These are phyloP conservation scores for Clarias fuscus DNA, from an alignment of 2,797 vertebrate genomes.

Conservation along the genomic window DNA sequence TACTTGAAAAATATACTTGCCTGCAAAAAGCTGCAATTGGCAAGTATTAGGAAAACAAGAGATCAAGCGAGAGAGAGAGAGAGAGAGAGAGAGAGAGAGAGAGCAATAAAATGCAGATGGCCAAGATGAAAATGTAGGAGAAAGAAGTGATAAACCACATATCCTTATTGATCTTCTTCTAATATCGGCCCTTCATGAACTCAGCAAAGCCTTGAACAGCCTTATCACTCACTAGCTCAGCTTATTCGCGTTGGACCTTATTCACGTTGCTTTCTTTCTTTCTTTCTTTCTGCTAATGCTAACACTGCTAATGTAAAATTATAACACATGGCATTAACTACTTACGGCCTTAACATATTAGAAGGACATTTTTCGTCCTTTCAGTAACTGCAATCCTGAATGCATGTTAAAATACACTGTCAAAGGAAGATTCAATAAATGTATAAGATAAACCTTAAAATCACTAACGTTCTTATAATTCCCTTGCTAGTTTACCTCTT, in stretches of 20 bases:
- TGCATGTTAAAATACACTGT: background rate
- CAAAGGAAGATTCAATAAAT: background rate
- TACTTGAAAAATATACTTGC: background rate
- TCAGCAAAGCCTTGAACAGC: constrained; percentile 33
- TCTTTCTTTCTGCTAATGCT: background rate
- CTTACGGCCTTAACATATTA: background rate
- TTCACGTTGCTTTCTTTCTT: background rate
- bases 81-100: background rate
- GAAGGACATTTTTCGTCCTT: background rate
- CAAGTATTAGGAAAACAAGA: background rate
- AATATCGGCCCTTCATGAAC: constrained; percentile 4
- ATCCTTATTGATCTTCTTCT: constrained; percentile 28
- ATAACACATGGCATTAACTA: background rate
- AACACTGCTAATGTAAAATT: constrained; percentile 5
- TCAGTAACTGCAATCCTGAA: too few relatives aligned
- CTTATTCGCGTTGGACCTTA: background rate
- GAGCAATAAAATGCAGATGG: background rate
- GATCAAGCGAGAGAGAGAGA: background rate
- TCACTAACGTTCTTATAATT: background rate
- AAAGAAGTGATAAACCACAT: constrained; percentile 11
- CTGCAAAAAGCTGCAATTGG: background rate
- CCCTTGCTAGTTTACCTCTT: background rate
- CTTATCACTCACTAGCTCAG: constrained; percentile 2
- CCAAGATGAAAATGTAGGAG: constrained; percentile 26
- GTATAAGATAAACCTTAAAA: background rate